phyloP scores from a whole-genome alignment of 2,888 invertebrate species.

The Diachrysia chrysitis region DNA sequence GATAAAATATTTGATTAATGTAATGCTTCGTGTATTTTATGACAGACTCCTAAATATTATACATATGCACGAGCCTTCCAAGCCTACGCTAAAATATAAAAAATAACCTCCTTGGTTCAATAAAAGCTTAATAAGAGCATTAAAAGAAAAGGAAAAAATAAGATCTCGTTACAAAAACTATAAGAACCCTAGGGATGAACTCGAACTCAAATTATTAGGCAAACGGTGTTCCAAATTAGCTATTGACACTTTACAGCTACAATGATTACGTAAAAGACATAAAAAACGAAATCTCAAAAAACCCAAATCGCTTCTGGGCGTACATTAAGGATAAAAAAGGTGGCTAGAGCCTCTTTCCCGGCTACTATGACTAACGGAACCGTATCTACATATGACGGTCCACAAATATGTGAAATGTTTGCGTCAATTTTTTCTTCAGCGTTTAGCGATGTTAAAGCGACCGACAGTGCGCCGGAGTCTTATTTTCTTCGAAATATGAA shows the following conservation, averaged over 20 bases:
- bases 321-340: not conserved
- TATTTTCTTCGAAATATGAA: not conserved
- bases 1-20: not conserved
- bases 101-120: not conserved
- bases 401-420: not conserved
- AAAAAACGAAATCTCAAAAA: not conserved
- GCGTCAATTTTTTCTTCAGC: not conserved
- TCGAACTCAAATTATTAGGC: not conserved
- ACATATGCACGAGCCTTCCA: not conserved
- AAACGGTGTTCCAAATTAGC: not conserved
- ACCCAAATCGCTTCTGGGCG: not conserved
- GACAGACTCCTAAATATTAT: not conserved
- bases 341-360: not conserved
- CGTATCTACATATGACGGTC: not conserved
- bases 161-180: not conserved
- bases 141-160: not conserved
- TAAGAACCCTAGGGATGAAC: not conserved
- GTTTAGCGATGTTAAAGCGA: not conserved
- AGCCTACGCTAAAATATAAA: not conserved
- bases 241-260: not conserved
- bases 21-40: not conserved
- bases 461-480: not conserved
- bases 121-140: not conserved
- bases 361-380: not conserved
- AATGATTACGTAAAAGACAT: not conserved